Percentiles rank a stretch among this genome's conserved stretches.
Evolutionary conservation across 2,113 vertebrate genomes (phyloP).

Genomic region (Caranx melampygus): DNA sequence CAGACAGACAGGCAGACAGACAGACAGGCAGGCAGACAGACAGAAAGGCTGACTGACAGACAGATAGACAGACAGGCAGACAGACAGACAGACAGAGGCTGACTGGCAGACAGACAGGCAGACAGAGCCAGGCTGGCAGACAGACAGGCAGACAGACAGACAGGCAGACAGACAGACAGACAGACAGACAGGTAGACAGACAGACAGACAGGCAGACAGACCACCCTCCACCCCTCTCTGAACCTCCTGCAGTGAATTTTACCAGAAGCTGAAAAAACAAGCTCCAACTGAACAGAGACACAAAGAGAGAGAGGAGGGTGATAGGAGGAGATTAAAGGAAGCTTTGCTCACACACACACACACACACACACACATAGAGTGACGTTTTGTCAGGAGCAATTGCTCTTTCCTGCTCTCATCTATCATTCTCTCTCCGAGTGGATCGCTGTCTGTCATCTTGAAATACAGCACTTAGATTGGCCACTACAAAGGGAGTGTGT

Average conservation of each 20-base stretch:
- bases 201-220: too few relatives aligned
- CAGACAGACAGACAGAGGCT: too few relatives aligned
- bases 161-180: too few relatives aligned
- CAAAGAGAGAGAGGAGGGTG: neutral
- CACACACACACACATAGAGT: slow-evolving; percentile 18
- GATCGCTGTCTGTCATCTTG: slow-evolving; percentile 71
- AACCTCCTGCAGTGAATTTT: neutral
- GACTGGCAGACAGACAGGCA: too few relatives aligned
- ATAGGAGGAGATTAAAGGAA: slow-evolving; percentile 32
- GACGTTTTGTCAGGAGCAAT: slow-evolving; percentile 53
- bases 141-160: too few relatives aligned
- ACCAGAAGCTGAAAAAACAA: neutral
- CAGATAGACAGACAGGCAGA: too few relatives aligned
- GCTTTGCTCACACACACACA: slow-evolving; percentile 10
- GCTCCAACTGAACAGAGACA: slow-evolving; percentile 15
- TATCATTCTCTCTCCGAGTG: slow-evolving; percentile 67
- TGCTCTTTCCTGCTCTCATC: slow-evolving; percentile 65
- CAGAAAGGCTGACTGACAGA: too few relatives aligned
- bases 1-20: too few relatives aligned
- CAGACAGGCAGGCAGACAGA: too few relatives aligned
- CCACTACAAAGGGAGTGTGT: slow-evolving; percentile 41
- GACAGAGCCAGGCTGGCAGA: too few relatives aligned
- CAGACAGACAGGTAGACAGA: too few relatives aligned
- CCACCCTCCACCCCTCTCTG: too few relatives aligned
- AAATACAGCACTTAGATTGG: slow-evolving; percentile 67